These are phyloP conservation scores for Rhipidura dahli DNA, from an alignment of 2,113 vertebrate genomes.

Conservation along the genomic window DNA sequence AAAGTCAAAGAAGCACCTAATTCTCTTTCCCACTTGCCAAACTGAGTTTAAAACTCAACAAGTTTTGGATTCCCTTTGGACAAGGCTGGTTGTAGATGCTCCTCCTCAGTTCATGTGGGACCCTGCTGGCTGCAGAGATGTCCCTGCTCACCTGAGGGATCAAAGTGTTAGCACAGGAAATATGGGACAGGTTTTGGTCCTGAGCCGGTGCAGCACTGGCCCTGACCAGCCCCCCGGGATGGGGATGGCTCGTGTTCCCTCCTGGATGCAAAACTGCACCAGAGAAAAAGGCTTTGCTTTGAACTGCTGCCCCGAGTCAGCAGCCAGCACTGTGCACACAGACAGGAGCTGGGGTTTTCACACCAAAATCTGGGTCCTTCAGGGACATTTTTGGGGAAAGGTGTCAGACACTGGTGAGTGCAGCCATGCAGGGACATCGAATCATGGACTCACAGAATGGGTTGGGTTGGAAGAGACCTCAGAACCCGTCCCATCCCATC, in stretches of 20 bases:
- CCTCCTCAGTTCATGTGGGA: neutral
- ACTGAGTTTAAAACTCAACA: neutral
- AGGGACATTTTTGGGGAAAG: neutral
- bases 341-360: neutral
- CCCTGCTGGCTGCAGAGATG: accelerated
- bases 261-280: neutral
- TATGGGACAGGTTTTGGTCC: neutral
- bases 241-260: neutral
- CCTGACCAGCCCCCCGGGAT: neutral
- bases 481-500: accelerated
- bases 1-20: slow-evolving; percentile 19
- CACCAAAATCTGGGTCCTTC: neutral
- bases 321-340: neutral
- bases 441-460: neutral
- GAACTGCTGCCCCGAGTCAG: neutral
- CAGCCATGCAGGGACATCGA: neutral
- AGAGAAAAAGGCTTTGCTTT: neutral
- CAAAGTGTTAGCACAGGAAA: neutral
- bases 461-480: neutral
- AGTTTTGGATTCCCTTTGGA: neutral
- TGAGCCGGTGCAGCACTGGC: accelerated
- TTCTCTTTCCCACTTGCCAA: neutral
- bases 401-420: neutral
- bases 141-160: neutral
- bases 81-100: neutral